Evolutionary conservation across 2,888 invertebrate genomes (phyloP), one percentile per base, ranked within the genome.

Genomic region (Amorpha juglandis): DNA sequence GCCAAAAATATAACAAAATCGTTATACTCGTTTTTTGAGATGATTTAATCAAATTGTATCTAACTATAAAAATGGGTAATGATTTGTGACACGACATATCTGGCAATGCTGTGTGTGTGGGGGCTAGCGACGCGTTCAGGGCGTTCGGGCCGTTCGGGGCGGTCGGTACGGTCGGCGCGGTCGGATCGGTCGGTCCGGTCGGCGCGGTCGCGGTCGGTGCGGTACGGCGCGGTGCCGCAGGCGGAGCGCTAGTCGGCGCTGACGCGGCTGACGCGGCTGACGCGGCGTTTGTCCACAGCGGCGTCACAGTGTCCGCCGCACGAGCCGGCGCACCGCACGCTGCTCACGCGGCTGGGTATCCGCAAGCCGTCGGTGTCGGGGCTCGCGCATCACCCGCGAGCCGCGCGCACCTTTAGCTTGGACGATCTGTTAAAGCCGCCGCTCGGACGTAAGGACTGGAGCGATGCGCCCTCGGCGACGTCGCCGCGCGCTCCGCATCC

Each of bases 331-430:
- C 87, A 84, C 80, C 95, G 96, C 80, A 96, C 96, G 81, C 95
- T 97, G 87, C 95, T 97, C 90, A 96, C 96, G 93, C 96, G 96
- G 94, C 95, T 97, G 94, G 96, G 97, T 95, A 96, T 97, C 94
- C 96, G 97, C 94, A 97, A 97, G 95, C 96, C 97, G 93, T 97
- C 97, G 90, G 95, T 97, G 94, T 95, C 97, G 93, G 96, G 96
- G 94, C 95, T 96, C 93, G 95, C 96, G 95, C 94, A 95, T 92
- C 90, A 84, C 94, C 95, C 95, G 90, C 94, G 95, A 81, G 95
- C 96, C 90, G 95, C 96, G 90, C 95, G 97, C 94, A 97, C 97
- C 90, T 97, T 97, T 95, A 97, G 96, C 95, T 95, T 97, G 95
- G 97, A 97, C 95, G 97, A 97, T 96, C 95, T 97, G 93, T 96